A percentile compares a stretch with the other conserved stretches of the same genome.
Evolutionary conservation across 1,140 invertebrate species (phyloP).

Genomic region (Sesamia nonagrioides): DNA sequence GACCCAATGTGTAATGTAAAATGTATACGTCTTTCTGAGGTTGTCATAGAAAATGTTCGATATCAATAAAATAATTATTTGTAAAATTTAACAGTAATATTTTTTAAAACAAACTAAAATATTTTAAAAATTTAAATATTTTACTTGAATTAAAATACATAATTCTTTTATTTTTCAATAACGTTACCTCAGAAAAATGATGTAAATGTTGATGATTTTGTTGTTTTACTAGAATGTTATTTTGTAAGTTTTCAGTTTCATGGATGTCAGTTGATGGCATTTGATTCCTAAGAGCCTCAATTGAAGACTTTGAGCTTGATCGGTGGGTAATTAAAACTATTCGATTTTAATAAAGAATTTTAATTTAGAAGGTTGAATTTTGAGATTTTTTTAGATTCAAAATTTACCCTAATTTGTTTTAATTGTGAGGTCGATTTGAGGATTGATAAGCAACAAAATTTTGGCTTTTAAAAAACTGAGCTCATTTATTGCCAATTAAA

Average conservation of each 20-base stretch:
- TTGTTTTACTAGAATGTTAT: slow-evolving; percentile 22
- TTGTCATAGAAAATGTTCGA: not conserved
- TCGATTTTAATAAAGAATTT: slow-evolving; percentile 1
- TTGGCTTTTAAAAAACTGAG: slow-evolving; percentile 31
- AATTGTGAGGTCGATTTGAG: slow-evolving; percentile 32
- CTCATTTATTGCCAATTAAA: slow-evolving; percentile 55
- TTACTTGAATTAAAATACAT: too few relatives aligned
- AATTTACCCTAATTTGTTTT: not conserved
- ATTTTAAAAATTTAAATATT: not conserved
- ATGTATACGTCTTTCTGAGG: slow-evolving; percentile 37
- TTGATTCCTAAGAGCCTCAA: not conserved
- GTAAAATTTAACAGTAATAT: too few relatives aligned
- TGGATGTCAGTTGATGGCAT: slow-evolving; percentile 29
- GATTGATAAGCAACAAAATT: slow-evolving; percentile 34
- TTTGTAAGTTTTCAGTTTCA: not conserved
- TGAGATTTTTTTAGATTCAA: not conserved
- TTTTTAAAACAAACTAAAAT: too few relatives aligned
- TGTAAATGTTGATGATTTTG: slow-evolving; percentile 28
- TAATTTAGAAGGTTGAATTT: not conserved
- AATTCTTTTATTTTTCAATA: not conserved
- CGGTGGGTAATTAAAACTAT: not conserved
- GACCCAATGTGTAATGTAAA: slow-evolving; percentile 49
- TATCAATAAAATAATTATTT: not conserved
- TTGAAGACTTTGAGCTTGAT: not conserved
- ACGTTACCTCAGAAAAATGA: not conserved